Percentiles rank a stretch among this genome's conserved stretches.
Evolutionary conservation across 1,140 invertebrate species (phyloP).

Genomic region (Diachasma alloeum): DNA sequence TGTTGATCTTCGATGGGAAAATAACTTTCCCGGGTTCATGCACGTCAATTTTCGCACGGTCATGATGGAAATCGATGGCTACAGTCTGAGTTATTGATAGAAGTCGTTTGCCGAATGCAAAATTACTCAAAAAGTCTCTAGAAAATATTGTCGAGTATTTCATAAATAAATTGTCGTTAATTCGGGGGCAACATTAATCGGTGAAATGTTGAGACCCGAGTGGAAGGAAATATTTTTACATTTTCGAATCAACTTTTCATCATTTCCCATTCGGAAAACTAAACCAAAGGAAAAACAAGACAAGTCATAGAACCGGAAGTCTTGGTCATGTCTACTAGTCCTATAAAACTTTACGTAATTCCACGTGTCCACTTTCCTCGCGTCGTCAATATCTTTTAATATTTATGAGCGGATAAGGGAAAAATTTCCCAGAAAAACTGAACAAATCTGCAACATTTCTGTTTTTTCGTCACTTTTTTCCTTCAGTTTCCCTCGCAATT

Average conservation of each 20-base stretch:
- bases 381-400: background rate
- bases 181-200: background rate
- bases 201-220: no score
- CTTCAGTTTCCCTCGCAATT: no score
- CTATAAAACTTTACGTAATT: background rate
- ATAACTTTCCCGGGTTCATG: background rate
- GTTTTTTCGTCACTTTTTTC: background rate
- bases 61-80: background rate
- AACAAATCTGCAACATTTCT: background rate
- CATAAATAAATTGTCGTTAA: background rate
- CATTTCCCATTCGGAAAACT: background rate
- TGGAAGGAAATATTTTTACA: background rate
- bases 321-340: background rate
- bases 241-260: background rate
- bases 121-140: no score
- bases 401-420: background rate
- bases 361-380: background rate
- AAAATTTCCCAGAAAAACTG: background rate
- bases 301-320: constrained; percentile 9
- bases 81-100: background rate
- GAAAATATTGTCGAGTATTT: no score
- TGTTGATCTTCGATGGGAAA: background rate
- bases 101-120: background rate
- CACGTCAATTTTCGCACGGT: background rate
- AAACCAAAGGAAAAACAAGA: background rate